phyloP scores from a whole-genome alignment of 2,888 invertebrate species.

The Nezara viridula region DNA sequence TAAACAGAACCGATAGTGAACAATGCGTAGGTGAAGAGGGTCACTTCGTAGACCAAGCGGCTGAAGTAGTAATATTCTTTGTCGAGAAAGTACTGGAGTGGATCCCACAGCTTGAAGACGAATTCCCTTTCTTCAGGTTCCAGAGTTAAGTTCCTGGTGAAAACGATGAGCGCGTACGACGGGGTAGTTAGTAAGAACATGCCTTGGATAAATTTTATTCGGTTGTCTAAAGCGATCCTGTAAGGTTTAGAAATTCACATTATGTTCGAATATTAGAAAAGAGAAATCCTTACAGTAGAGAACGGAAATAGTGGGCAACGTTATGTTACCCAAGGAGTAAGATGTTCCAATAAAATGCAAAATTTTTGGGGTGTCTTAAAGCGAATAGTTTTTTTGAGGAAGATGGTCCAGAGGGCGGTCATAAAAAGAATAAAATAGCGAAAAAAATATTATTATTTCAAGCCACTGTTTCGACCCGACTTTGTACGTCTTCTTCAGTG shows the following conservation, averaged over 20 bases:
- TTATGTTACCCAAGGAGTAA: too few species aligned
- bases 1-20: slow-evolving; percentile 1
- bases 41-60: not conserved
- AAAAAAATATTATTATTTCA: too few species aligned
- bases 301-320: too few species aligned
- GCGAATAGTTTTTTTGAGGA: too few species aligned
- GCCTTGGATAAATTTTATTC: not conserved
- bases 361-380: too few species aligned
- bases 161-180: not conserved
- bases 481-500: too few species aligned
- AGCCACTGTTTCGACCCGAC: too few species aligned
- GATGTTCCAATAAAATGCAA: too few species aligned
- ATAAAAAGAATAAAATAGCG: too few species aligned
- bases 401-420: too few species aligned
- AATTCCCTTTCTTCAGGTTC: not conserved
- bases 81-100: not conserved
- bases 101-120: not conserved
- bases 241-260: not conserved
- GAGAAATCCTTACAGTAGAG: too few species aligned
- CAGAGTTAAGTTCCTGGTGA: not conserved
- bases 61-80: not conserved
- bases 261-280: not conserved
- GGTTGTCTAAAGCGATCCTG: not conserved
- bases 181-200: not conserved
- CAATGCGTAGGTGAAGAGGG: not conserved